phyloP scores from a whole-genome alignment of 2,113 vertebrate genomes.

The Macrotis lagotis region DNA sequence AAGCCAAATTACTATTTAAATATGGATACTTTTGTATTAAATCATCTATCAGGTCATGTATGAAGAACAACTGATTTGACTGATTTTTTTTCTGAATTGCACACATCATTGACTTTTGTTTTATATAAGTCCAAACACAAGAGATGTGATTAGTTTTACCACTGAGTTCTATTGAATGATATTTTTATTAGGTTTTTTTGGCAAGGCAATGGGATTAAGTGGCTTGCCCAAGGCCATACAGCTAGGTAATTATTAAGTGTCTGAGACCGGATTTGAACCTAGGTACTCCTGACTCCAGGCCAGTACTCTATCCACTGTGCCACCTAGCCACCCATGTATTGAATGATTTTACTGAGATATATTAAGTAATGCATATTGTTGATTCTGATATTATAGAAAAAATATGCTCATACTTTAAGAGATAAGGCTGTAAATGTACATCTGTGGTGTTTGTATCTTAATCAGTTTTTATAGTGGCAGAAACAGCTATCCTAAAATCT shows the following conservation, averaged over 20 bases:
- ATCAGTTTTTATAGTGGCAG: background rate
- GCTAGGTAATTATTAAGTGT: no score
- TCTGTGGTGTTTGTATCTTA: background rate
- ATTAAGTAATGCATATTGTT: background rate
- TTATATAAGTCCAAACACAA: background rate
- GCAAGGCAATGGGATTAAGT: no score
- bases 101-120: background rate
- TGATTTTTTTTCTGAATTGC: background rate
- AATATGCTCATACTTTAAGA: background rate
- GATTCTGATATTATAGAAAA: background rate
- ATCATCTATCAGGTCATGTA: background rate
- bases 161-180: background rate
- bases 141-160: background rate
- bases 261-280: no score
- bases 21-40: background rate
- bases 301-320: no score
- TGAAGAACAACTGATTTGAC: background rate
- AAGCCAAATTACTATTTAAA: background rate
- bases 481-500: background rate
- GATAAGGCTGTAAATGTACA: background rate
- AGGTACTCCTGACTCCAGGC: no score
- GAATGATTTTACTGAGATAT: background rate
- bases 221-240: no score
- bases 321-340: no score
- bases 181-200: no score